phyloP scores from a whole-genome alignment of 1,140 invertebrate genomes.

The Drosophila kurseongensis region DNA sequence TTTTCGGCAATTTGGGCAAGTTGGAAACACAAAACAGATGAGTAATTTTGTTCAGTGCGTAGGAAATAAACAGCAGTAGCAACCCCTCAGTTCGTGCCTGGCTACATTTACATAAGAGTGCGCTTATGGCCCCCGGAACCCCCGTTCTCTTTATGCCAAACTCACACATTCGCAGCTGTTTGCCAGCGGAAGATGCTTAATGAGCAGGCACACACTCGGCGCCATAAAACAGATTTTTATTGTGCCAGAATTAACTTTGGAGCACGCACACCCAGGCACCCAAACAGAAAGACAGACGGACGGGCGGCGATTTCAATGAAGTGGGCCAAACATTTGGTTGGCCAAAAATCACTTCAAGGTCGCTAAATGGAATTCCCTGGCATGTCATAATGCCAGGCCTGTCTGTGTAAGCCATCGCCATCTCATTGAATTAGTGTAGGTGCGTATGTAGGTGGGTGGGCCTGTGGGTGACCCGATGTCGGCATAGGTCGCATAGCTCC shows the following conservation, averaged over 20 bases:
- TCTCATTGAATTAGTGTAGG: constrained; percentile 45
- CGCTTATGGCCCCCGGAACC: constrained; percentile 49
- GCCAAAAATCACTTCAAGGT: constrained; percentile 49
- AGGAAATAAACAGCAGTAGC: constrained; percentile 38
- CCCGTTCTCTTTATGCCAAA: constrained; percentile 1
- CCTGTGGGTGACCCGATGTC: constrained; percentile 4
- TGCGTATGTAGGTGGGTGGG: constrained; percentile 7
- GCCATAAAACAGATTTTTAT: constrained; percentile 77
- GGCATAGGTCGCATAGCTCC: constrained; percentile 14
- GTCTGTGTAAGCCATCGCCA: constrained; percentile 41
- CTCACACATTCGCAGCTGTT: constrained; percentile 46
- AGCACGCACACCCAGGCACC: constrained; percentile 30
- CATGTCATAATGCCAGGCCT: constrained; percentile 35
- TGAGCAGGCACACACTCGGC: constrained; percentile 64
- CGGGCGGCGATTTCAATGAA: constrained; percentile 49
- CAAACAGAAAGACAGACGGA: constrained; percentile 7
- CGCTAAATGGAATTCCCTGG: constrained; percentile 48
- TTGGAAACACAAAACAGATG: no score
- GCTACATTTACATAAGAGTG: constrained; percentile 77
- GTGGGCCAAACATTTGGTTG: constrained; percentile 45
- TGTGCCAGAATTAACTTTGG: constrained; percentile 65
- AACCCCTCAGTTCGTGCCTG: constrained; percentile 45
- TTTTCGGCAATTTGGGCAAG: no score
- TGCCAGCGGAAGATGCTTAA: constrained; percentile 68
- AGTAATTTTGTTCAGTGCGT: background rate